Conservation (phyloP, 2,888 invertebrate species). For the Diarsia brunnea region DNA sequence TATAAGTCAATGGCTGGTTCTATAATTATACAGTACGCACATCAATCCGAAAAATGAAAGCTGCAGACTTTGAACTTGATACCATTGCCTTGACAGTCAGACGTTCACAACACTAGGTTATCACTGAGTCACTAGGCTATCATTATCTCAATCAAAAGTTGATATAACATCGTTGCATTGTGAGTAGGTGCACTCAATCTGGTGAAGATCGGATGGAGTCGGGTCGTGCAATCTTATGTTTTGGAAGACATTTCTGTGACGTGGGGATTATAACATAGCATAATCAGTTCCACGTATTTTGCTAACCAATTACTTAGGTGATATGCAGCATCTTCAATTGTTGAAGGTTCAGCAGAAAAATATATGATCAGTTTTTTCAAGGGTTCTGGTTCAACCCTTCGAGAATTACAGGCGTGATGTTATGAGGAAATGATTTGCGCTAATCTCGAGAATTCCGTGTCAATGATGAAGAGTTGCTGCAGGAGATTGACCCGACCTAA, state of each 20-base stretch:
- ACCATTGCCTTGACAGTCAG: no score
- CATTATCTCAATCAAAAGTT: conserved; percentile 30
- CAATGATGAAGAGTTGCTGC: background rate
- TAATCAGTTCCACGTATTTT: background rate
- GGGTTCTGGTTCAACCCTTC: no score
- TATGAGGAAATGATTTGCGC: no score
- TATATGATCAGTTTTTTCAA: background rate
- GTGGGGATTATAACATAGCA: no score
- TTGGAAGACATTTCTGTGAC: background rate
- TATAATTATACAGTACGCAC: no score
- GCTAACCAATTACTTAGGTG: background rate
- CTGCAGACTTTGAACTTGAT: no score
- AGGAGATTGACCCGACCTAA: background rate
- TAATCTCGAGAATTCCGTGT: background rate
- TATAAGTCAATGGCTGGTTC: no score
- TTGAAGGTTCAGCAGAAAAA: background rate
- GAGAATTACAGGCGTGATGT: no score
- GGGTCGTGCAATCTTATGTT: background rate
- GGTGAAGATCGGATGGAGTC: background rate
- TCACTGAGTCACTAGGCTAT: no score
- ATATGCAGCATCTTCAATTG: background rate
- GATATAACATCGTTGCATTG: conserved; percentile 2
- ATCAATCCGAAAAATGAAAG: no score
- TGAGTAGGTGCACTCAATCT: background rate
- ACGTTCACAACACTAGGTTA: no score